Percentiles rank a stretch among this genome's conserved stretches.
Evolutionary conservation across 2,888 invertebrate genomes (phyloP).

Genomic region (Slavum lentiscoides): DNA sequence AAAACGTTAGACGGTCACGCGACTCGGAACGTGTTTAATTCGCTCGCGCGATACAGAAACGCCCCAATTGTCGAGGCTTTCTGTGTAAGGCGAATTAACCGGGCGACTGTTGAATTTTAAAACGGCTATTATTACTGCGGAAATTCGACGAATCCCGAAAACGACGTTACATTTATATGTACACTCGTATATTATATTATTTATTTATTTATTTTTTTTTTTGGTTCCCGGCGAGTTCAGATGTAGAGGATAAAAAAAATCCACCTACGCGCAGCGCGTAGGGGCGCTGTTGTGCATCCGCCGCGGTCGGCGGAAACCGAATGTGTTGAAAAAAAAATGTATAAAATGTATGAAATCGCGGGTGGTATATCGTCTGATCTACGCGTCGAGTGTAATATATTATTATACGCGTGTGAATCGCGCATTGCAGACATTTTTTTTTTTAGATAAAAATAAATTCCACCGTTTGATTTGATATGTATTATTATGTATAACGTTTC

Average conservation of each 20-base stretch:
- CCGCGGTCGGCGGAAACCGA: not conserved
- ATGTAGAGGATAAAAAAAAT: not conserved
- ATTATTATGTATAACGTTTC: too few species aligned
- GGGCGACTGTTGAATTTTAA: conserved; percentile 15
- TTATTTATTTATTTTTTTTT: too few species aligned
- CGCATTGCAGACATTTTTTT: not conserved
- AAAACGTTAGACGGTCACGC: conserved; percentile 25
- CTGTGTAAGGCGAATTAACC: not conserved
- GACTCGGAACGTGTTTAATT: conserved; percentile 15
- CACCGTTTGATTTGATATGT: not conserved
- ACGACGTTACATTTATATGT: not conserved
- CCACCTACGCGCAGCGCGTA: not conserved
- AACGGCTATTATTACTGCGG: not conserved
- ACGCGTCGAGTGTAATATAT: not conserved
- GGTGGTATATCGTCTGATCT: not conserved
- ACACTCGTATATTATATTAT: not conserved
- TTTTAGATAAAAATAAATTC: not conserved
- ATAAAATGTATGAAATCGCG: not conserved
- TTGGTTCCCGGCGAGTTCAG: not conserved
- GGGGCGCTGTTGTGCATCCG: not conserved
- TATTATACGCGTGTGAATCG: not conserved
- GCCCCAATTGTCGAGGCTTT: conserved; percentile 28
- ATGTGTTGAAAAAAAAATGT: not conserved
- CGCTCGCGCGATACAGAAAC: not conserved
- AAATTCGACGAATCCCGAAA: not conserved